A percentile compares a stretch with the other conserved stretches of the same genome.
Evolutionary conservation across 2,888 invertebrate genomes (phyloP).

Genomic region (Bombyx huttoni): DNA sequence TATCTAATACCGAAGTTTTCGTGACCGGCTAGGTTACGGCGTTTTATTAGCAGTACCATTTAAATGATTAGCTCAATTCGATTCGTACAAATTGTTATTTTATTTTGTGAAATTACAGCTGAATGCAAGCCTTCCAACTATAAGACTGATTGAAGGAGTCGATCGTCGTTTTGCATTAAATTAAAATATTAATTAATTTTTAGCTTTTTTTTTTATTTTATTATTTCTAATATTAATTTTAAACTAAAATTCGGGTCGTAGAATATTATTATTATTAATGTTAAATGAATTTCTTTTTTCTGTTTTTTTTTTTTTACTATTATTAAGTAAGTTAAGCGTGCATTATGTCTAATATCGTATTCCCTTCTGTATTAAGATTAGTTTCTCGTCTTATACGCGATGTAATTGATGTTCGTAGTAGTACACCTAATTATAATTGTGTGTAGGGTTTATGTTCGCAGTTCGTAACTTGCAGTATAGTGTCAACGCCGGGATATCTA

Average conservation of each 20-base stretch:
- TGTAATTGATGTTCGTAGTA: background rate
- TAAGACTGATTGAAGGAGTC: constrained; percentile 39
- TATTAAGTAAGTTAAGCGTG: constrained; percentile 14
- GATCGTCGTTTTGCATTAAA: too few relatives aligned
- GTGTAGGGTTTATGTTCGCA: too few relatives aligned
- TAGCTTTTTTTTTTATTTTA: too few relatives aligned
- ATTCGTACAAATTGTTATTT: constrained; percentile 34
- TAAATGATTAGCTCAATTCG: constrained; percentile 24
- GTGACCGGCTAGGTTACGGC: too few relatives aligned
- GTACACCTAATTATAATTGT: too few relatives aligned
- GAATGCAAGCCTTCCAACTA: constrained; percentile 23
- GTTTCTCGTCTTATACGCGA: background rate
- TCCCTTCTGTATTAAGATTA: background rate
- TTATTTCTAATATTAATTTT: too few relatives aligned
- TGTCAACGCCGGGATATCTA: constrained; percentile 5
- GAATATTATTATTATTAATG: too few relatives aligned
- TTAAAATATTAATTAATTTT: too few relatives aligned
- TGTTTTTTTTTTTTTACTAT: constrained; percentile 25
- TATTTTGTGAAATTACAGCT: constrained; percentile 16
- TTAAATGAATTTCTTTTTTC: constrained; percentile 7
- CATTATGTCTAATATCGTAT: constrained; percentile 1
- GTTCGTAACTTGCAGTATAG: too few relatives aligned
- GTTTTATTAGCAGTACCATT: too few relatives aligned
- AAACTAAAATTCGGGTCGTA: too few relatives aligned
- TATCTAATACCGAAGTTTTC: constrained; percentile 6